phyloP scores from a whole-genome alignment of 2,797 vertebrate species.

The Eospalax fontanierii region DNA sequence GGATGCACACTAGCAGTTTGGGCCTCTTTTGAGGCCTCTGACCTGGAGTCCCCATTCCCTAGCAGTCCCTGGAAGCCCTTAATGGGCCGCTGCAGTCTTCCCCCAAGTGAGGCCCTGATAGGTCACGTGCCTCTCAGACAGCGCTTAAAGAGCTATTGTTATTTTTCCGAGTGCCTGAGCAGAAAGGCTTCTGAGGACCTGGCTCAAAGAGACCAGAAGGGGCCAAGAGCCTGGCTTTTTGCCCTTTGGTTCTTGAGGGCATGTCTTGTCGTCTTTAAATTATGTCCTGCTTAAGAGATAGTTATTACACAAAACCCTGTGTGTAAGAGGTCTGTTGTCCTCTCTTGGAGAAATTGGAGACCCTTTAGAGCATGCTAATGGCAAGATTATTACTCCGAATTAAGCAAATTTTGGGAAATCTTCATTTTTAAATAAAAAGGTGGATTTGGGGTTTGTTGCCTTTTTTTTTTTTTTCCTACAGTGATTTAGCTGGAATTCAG shows the following conservation, averaged over 20 bases:
- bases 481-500: slow-evolving; percentile 11
- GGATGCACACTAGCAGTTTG: background rate
- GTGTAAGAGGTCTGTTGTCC: background rate
- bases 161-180: slow-evolving; percentile 71
- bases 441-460: slow-evolving; percentile 9
- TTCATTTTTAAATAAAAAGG: slow-evolving; percentile 36
- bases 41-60: background rate
- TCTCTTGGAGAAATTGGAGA: slow-evolving; percentile 20
- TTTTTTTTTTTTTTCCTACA: slow-evolving; percentile 50
- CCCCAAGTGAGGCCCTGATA: slow-evolving; percentile 46
- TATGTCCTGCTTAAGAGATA: background rate
- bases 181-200: slow-evolving; percentile 68
- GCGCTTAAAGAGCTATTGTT: slow-evolving; percentile 68
- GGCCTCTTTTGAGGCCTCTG: background rate
- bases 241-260: slow-evolving; percentile 79
- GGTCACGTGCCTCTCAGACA: background rate
- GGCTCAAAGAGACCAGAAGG: slow-evolving; percentile 70
- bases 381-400: background rate
- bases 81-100: slow-evolving; percentile 51
- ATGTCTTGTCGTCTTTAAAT: slow-evolving; percentile 35
- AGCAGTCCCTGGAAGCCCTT: background rate
- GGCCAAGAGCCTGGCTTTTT: slow-evolving; percentile 78
- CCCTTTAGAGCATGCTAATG: background rate
- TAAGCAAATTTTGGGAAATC: slow-evolving; percentile 4
- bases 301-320: background rate